Evolutionary conservation across 2,888 invertebrate species (phyloP).

Genomic region (Phortica magna): DNA sequence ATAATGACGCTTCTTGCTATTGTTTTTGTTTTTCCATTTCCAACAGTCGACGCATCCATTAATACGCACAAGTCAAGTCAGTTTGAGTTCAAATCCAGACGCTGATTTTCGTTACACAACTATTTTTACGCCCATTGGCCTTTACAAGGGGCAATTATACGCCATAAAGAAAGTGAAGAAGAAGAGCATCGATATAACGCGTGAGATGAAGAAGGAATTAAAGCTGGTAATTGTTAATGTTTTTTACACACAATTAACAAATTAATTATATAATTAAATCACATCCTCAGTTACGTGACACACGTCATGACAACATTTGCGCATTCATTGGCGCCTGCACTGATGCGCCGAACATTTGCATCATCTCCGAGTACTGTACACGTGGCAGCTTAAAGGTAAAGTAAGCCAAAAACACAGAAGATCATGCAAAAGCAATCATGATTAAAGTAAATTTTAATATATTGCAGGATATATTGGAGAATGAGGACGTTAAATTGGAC

Average conservation of each 20-base stretch:
- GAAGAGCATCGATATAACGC: slow-evolving; percentile 91
- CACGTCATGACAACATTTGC: slow-evolving; percentile 94
- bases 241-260: background rate
- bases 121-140: slow-evolving; percentile 93
- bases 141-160: slow-evolving; percentile 91
- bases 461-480: slow-evolving; percentile 91
- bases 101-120: slow-evolving; percentile 93
- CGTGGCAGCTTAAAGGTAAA: slow-evolving; percentile 92
- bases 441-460: background rate
- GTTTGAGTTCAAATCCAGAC: slow-evolving; percentile 94
- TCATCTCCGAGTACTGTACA: slow-evolving; percentile 92
- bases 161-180: slow-evolving; percentile 92
- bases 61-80: slow-evolving; percentile 92
- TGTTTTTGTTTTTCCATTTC: slow-evolving; percentile 34
- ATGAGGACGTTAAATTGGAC: slow-evolving; percentile 96
- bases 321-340: slow-evolving; percentile 95
- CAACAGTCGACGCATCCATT: slow-evolving; percentile 81
- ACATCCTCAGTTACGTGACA: slow-evolving; percentile 86
- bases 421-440: background rate
- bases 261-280: background rate
- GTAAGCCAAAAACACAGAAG: background rate
- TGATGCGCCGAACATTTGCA: slow-evolving; percentile 93
- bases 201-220: slow-evolving; percentile 94
- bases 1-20: background rate
- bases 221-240: slow-evolving; percentile 84